Evolutionary conservation across 2,113 vertebrate genomes (phyloP).

Genomic region (Aplodontia rufa): DNA sequence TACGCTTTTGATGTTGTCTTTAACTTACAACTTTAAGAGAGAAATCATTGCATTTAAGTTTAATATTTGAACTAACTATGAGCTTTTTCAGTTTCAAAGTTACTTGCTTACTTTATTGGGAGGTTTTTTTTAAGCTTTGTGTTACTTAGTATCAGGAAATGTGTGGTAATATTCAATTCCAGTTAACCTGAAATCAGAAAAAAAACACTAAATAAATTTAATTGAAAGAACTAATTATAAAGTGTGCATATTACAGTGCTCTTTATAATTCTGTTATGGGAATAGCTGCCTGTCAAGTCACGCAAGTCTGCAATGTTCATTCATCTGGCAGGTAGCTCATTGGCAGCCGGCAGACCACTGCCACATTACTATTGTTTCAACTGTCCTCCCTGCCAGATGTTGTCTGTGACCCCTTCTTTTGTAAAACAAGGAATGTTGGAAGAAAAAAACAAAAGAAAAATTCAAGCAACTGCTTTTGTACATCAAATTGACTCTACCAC

Average conservation of each 20-base stretch:
- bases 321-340: background rate
- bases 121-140: constrained; percentile 1
- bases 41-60: constrained; percentile 10
- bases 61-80: constrained; percentile 44
- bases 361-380: background rate
- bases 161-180: constrained; percentile 38
- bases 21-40: constrained; percentile 36
- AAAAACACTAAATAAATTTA: constrained; percentile 17
- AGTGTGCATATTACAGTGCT: background rate
- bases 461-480: background rate
- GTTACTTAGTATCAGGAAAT: background rate
- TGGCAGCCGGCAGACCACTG: background rate
- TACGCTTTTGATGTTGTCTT: constrained; percentile 38
- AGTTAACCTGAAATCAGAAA: constrained; percentile 39
- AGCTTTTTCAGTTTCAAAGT: background rate
- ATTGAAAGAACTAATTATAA: background rate
- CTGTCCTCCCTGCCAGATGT: constrained; percentile 10
- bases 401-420: constrained; percentile 28
- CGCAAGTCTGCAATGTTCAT: background rate
- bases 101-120: background rate
- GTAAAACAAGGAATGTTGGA: background rate
- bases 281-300: background rate
- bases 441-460: background rate
- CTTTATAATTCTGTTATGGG: background rate
- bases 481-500: background rate